Conservation (phyloP, 2,888 invertebrate species). For the Alviniconcha strummeri region DNA sequence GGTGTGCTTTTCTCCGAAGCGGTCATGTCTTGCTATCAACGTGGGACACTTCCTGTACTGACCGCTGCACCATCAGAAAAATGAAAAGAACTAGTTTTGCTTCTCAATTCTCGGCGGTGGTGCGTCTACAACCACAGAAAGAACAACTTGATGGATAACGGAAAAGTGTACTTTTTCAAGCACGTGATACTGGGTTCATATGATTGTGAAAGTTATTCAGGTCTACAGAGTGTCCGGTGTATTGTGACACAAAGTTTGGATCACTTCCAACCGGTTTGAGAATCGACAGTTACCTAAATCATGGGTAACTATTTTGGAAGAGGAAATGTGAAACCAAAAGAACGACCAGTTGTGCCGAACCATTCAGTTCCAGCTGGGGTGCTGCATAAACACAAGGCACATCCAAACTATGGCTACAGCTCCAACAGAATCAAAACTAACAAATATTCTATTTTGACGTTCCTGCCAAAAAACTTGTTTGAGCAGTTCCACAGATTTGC, state of each 20-base stretch:
- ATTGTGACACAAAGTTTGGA: neutral
- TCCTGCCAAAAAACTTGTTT: conserved; percentile 95
- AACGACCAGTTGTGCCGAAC: conserved; percentile 58
- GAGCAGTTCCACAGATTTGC: conserved; percentile 98
- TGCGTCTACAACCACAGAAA: neutral
- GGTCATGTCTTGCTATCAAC: too few species aligned
- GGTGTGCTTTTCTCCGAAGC: too few species aligned
- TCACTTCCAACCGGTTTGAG: neutral
- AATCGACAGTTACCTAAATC: neutral
- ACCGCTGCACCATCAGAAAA: neutral
- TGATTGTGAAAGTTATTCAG: too few species aligned
- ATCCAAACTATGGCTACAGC: conserved; percentile 60
- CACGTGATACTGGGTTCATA: neutral
- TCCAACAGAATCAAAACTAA: conserved; percentile 69
- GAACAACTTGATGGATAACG: neutral
- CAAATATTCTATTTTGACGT: conserved; percentile 92
- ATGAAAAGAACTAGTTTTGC: neutral
- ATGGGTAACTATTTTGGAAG: conserved; percentile 58
- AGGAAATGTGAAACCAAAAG: conserved; percentile 53
- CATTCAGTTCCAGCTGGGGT: conserved; percentile 50
- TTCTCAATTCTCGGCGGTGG: neutral
- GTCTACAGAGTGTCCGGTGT: too few species aligned
- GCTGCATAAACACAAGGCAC: conserved; percentile 48
- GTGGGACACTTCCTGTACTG: conserved; percentile 18
- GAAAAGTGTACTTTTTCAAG: neutral